Evolutionary conservation across 2,888 invertebrate genomes (phyloP), one percentile per base, ranked within the genome.

Genomic region (Crioceris asparagi): DNA sequence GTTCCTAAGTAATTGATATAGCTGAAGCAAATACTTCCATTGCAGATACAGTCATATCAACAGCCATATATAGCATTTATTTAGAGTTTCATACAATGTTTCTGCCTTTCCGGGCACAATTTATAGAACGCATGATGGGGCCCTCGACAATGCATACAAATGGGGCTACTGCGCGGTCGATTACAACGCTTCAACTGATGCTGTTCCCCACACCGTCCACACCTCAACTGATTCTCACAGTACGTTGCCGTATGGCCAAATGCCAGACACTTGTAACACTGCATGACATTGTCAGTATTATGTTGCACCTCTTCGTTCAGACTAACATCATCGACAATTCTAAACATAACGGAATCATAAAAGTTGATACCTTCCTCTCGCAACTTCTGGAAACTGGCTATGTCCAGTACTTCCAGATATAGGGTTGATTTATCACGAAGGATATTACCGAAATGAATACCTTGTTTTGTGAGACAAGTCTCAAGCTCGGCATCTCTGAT

Each of bases 241-340:
- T 69, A 66, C 8, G 66, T 67, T 0, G 70, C 70, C 4, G 69
- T 65, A 49, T 71, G 71, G 69, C 71, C 70, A 49, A 70, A 71
- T 3, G 70, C 69, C 55, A 70, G 70, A 46, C 70, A 71, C 2
- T 44, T 47, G 49, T 66, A 71, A 44, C 71, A 70, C 43, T 70
- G 70, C 7, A 70, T 52, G 2, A 70, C 65, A 21, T 21, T 21
- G 21, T 69, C 69, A 10, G 52, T 47, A 5, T 55, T 56, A 4
- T 57, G 44, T 27, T 39, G 36, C 30, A 41, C 29, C 32, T 46
- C 44, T 11, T 46, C 42, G 19, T 43, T 43, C 8, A 43, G 14
- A 10, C 39, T 37, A 21, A 27, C 25, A 33, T 46, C 46, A 12
- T 46, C 46, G 8, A 35, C 23, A 8, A 43, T 38, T 37, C 33